Evolutionary conservation across 2,888 invertebrate species (phyloP).

Genomic region (Mythimna impura): DNA sequence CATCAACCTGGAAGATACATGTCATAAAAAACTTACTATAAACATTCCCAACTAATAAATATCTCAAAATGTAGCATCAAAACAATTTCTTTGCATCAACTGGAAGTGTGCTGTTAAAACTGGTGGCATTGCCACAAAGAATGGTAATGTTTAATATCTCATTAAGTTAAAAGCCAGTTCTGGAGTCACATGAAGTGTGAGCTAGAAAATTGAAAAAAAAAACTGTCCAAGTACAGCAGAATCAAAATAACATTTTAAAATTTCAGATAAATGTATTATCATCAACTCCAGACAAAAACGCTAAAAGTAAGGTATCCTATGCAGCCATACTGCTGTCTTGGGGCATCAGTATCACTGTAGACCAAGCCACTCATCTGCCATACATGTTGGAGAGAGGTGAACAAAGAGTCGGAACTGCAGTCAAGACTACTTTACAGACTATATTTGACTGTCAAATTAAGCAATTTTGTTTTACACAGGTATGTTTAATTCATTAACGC

Average conservation of each 20-base stretch:
- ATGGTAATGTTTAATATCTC: too few species aligned
- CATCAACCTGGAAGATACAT: too few species aligned
- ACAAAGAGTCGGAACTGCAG: conserved; percentile 76
- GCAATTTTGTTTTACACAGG: conserved; percentile 84
- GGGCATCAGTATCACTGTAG: conserved; percentile 75
- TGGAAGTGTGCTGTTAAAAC: too few species aligned
- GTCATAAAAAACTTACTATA: too few species aligned
- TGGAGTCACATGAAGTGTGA: too few species aligned
- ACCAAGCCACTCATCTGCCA: conserved; percentile 81
- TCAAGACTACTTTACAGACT: conserved; percentile 79
- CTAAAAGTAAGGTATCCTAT: conserved; percentile 77
- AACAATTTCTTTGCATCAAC: too few species aligned
- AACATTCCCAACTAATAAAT: too few species aligned
- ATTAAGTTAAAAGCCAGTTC: too few species aligned
- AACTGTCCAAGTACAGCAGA: neutral
- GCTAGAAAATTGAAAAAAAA: too few species aligned
- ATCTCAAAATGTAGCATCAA: too few species aligned
- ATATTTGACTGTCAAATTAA: conserved; percentile 87
- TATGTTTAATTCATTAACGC: too few species aligned
- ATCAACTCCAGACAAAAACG: conserved; percentile 71
- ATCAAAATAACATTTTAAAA: neutral
- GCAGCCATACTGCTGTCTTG: conserved; percentile 82
- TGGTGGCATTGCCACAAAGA: too few species aligned
- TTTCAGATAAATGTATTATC: conserved; percentile 81
- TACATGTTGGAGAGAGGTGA: conserved; percentile 86